These are phyloP conservation scores for Lerista edwardsae DNA, from an alignment of 2,797 vertebrate species.

Conservation along the genomic window DNA sequence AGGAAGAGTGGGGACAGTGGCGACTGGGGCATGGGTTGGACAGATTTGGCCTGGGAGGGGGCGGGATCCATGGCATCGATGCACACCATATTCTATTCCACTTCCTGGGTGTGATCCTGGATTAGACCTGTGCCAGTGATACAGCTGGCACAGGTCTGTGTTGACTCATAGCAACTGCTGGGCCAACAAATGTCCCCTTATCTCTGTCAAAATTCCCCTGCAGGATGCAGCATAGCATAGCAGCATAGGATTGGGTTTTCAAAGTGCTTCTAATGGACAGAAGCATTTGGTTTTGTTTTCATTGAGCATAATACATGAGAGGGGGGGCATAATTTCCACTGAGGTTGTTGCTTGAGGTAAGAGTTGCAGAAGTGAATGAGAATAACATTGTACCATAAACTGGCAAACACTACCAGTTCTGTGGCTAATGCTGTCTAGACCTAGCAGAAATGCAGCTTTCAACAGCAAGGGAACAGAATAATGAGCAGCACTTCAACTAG, in stretches of 20 bases:
- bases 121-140: too few species aligned
- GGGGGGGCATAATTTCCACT: slow-evolving; percentile 38
- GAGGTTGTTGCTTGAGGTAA: slow-evolving; percentile 50
- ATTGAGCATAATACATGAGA: slow-evolving; percentile 39
- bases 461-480: slow-evolving; percentile 18
- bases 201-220: too few species aligned
- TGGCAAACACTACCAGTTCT: slow-evolving; percentile 49
- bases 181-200: too few species aligned
- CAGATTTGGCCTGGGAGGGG: too few species aligned
- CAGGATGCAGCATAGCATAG: too few species aligned
- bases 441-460: slow-evolving; percentile 24
- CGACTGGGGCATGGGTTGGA: too few species aligned
- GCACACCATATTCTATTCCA: too few species aligned
- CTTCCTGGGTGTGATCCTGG: too few species aligned
- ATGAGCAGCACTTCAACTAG: neutral
- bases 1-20: too few species aligned
- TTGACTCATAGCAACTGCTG: too few species aligned
- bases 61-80: too few species aligned
- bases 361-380: slow-evolving; percentile 60
- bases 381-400: slow-evolving; percentile 46
- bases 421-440: slow-evolving; percentile 45
- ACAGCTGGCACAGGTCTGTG: too few species aligned
- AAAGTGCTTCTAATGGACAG: slow-evolving; percentile 25
- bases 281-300: slow-evolving; percentile 23
- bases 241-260: neutral